Conservation (phyloP, 1,140 invertebrate species). For the Bombus cullumanus region DNA sequence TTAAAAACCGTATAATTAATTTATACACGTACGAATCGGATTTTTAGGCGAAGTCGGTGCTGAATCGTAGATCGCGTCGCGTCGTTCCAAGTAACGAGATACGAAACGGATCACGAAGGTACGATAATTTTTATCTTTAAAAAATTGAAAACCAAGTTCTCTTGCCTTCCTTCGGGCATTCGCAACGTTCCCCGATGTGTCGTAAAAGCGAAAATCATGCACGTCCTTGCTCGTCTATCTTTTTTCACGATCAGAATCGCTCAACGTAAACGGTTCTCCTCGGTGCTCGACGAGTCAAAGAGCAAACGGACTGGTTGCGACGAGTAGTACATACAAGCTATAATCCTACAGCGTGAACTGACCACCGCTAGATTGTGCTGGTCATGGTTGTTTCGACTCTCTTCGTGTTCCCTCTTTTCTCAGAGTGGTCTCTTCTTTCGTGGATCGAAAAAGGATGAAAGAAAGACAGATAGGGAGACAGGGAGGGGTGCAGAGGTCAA, state of each 20-base stretch:
- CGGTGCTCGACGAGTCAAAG: slow-evolving; percentile 34
- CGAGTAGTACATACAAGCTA: slow-evolving; percentile 25
- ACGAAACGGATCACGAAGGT: neutral
- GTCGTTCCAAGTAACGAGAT: neutral
- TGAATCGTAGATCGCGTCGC: too few species aligned
- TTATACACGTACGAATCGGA: too few species aligned
- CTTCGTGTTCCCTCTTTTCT: slow-evolving; percentile 25
- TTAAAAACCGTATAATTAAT: too few species aligned
- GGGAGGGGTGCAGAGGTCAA: slow-evolving; percentile 36
- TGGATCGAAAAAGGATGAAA: slow-evolving; percentile 44
- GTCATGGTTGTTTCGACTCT: slow-evolving; percentile 74
- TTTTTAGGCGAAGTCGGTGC: too few species aligned
- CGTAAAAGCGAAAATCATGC: too few species aligned
- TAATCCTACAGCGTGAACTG: slow-evolving; percentile 71
- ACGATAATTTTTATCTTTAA: neutral
- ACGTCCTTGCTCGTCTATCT: neutral
- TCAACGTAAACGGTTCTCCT: neutral
- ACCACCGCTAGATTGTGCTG: slow-evolving; percentile 79
- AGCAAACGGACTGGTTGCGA: slow-evolving; percentile 50
- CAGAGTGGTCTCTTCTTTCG: slow-evolving; percentile 19
- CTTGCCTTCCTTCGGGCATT: neutral
- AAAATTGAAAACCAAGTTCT: neutral
- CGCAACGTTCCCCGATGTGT: too few species aligned
- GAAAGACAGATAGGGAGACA: slow-evolving; percentile 48
- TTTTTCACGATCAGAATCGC: neutral